Evolutionary conservation across 2,113 vertebrate genomes (phyloP), one percentile per base, ranked within the genome.

Genomic region (Prolemur simus): DNA sequence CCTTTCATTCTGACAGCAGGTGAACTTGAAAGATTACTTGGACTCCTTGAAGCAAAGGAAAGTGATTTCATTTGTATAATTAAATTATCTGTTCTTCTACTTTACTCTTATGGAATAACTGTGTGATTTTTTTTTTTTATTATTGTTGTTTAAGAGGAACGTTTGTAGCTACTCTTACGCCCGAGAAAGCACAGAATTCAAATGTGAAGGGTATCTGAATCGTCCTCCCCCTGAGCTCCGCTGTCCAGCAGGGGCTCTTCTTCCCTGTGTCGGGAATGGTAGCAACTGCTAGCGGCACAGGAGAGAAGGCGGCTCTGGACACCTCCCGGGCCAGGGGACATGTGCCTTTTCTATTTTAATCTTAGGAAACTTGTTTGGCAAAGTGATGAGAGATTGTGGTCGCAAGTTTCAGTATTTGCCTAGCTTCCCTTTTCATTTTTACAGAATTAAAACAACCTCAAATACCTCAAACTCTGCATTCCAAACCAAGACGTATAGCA

Each of bases 1-100:
- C 71, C 84, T 93, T 91, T 80, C 85, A 88, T 94, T 89, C 87
- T 25, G 74, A 23, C 88, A 97, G 96, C 95, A 37, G 13, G 2
- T 66, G 94, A 94, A 54, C 49, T 63, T 32, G 20, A 97, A 94
- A 83, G 91, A 89, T 60, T 77, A 91, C 97, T 94, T 83, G 94
- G 94, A 86, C 74, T n/a, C 21, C 42, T 77, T 81, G 21, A 91
- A 47, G 95, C 82, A 45, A 49, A 88, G 88, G 68, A 88, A 78
- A 32, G 87, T 32, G 76, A 47, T 63, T 68, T 84, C 0, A 12
- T n/a, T 15, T 45, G 34, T 42, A 7, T 37, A 27, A 47, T 85
- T 80, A 87, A 64, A 56, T 58, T 5, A 6, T 13, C 84, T 58
- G 58, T 64, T 63, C 47, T 66, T 20, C 0, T 68, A 47, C 81